A percentile compares a stretch with the other conserved stretches of the same genome.
Conservation (phyloP, 2,797 vertebrate species). For the Sebastiscus tertius region DNA sequence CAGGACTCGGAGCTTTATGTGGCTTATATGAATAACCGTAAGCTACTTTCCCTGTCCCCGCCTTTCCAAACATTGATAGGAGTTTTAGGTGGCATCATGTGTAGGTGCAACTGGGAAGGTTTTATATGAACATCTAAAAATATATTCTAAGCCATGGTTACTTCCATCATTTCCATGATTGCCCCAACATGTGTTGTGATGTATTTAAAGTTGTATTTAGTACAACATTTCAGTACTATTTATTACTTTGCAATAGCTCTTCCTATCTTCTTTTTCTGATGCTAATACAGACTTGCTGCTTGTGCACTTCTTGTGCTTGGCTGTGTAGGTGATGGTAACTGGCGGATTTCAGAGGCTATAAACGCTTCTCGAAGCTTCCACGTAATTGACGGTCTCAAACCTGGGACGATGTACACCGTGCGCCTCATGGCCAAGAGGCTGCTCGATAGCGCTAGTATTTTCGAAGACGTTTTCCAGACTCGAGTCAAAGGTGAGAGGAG, state of each 20-base stretch:
- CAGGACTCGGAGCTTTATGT: conserved; percentile 82
- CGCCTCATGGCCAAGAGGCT: conserved; percentile 90
- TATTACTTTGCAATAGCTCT: background rate
- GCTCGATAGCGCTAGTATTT: conserved; percentile 93
- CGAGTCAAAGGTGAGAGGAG: conserved; percentile 91
- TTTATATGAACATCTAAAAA: conserved; percentile 50
- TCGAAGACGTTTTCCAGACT: conserved; percentile 94
- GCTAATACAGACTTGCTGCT: conserved; percentile 58
- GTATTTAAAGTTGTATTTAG: conserved; percentile 24
- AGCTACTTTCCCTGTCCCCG: conserved; percentile 68
- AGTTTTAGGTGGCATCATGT: conserved; percentile 42
- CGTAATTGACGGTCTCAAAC: conserved; percentile 88
- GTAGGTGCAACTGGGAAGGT: conserved; percentile 24
- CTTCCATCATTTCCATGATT: conserved; percentile 11
- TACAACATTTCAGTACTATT: background rate
- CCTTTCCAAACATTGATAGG: conserved; percentile 38
- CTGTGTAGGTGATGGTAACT: conserved; percentile 90
- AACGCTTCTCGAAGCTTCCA: conserved; percentile 90
- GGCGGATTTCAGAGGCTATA: conserved; percentile 88
- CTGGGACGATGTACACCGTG: conserved; percentile 88
- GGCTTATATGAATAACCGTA: conserved; percentile 86
- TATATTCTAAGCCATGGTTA: conserved; percentile 12
- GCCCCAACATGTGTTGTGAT: conserved; percentile 11
- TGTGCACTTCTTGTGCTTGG: conserved; percentile 75
- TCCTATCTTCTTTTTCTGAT: conserved; percentile 11